These are phyloP conservation scores for Enteromius thamalakanensis DNA, from an alignment of 2,797 vertebrate species.

Conservation along the genomic window DNA sequence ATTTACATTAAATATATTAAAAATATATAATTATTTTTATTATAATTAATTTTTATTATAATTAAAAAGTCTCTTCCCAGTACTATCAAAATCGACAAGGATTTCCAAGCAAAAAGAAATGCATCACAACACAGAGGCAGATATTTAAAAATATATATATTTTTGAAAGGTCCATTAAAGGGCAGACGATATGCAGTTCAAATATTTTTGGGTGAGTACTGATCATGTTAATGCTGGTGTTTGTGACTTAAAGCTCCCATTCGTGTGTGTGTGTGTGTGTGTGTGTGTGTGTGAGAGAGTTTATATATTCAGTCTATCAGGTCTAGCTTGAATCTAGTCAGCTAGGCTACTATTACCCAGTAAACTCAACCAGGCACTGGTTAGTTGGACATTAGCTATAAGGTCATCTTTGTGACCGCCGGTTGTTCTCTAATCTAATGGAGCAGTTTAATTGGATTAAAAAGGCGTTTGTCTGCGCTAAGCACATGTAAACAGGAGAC, in stretches of 20 bases:
- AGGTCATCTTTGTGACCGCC: not conserved
- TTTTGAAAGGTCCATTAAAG: not conserved
- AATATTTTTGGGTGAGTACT: not conserved
- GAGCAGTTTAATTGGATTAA: slow-evolving; percentile 52
- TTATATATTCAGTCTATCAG: not conserved
- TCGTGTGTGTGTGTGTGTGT: too few relatives aligned
- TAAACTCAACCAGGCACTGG: not conserved
- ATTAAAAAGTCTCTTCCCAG: not conserved
- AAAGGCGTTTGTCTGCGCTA: slow-evolving; percentile 49
- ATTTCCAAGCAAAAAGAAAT: not conserved
- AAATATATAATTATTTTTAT: too few relatives aligned
- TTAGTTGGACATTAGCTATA: not conserved
- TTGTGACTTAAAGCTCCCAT: not conserved
- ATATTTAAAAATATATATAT: not conserved
- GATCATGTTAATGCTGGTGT: not conserved
- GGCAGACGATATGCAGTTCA: not conserved
- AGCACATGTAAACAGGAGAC: slow-evolving; percentile 63
- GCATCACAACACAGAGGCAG: not conserved
- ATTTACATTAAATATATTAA: too few relatives aligned
- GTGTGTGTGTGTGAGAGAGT: too few relatives aligned
- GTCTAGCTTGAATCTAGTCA: not conserved
- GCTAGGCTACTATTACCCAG: not conserved
- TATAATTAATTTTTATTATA: too few relatives aligned
- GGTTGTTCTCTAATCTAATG: slow-evolving; percentile 24
- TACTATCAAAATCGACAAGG: not conserved